A percentile compares a stretch with the other conserved stretches of the same genome.
Evolutionary conservation across 2,797 vertebrate species (phyloP).

Genomic region (Mormyrus hasselquistii): DNA sequence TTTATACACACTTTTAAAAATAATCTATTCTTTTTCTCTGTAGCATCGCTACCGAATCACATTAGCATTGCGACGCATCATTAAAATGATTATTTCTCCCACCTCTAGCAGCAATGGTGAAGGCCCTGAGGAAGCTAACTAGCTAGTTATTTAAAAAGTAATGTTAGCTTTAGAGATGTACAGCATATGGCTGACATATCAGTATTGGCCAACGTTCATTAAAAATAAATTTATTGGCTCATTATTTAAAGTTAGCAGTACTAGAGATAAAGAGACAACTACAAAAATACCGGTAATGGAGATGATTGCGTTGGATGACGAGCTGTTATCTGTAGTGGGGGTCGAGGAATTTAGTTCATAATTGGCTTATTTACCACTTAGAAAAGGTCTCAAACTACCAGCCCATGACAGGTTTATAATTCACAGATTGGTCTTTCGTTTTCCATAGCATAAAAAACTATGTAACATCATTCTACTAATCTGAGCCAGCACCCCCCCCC

Average conservation of each 20-base stretch:
- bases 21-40: not conserved
- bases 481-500: not conserved
- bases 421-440: not conserved
- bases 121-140: not conserved
- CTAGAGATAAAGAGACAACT: not conserved
- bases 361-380: not conserved
- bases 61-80: not conserved
- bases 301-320: not conserved
- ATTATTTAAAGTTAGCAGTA: not conserved
- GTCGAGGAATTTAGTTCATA: not conserved
- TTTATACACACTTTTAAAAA: not conserved
- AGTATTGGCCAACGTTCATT: not conserved
- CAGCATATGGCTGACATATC: not conserved
- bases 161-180: not conserved
- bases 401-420: not conserved
- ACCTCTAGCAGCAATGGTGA: not conserved
- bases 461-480: not conserved
- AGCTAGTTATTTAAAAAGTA: not conserved
- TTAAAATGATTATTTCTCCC: not conserved
- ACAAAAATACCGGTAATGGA: not conserved
- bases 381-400: not conserved
- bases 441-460: not conserved
- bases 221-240: not conserved
- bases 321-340: not conserved
- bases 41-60: not conserved